Evolutionary conservation across 2,888 invertebrate genomes (phyloP).

Genomic region (Dolomedes plantarius): DNA sequence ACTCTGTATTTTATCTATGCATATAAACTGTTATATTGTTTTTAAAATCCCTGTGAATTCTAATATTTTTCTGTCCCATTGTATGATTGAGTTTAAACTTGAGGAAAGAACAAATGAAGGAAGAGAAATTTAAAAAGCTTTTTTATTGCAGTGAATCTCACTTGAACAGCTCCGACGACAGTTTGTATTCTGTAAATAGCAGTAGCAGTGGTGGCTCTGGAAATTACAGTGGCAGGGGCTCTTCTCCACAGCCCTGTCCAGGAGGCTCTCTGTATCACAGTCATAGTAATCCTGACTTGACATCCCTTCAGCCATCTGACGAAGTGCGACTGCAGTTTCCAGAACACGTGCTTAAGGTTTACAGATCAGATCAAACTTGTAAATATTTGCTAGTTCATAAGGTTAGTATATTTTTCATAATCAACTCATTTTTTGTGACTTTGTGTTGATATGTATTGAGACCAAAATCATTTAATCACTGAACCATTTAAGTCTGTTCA

Average conservation of each 20-base stretch:
- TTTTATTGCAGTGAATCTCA: constrained; percentile 73
- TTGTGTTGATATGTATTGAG: too few relatives aligned
- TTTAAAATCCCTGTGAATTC: too few relatives aligned
- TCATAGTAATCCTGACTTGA: constrained; percentile 90
- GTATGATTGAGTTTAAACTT: too few relatives aligned
- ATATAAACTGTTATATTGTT: too few relatives aligned
- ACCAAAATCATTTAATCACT: too few relatives aligned
- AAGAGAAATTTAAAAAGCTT: too few relatives aligned
- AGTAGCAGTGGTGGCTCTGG: constrained; percentile 67
- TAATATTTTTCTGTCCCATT: too few relatives aligned
- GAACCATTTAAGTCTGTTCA: too few relatives aligned
- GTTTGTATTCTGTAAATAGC: constrained; percentile 72
- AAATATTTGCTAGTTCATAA: constrained; percentile 97
- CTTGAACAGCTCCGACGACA: constrained; percentile 74
- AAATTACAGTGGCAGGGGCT: constrained; percentile 58
- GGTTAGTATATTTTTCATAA: constrained; percentile 78
- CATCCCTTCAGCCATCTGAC: constrained; percentile 66
- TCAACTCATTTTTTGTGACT: too few relatives aligned
- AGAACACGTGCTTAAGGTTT: constrained; percentile 90
- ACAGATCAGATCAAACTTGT: constrained; percentile 96
- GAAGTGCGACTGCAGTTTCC: constrained; percentile 73
- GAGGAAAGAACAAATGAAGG: too few relatives aligned
- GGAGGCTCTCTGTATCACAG: constrained; percentile 83
- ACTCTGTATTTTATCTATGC: too few relatives aligned
- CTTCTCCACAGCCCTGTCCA: constrained; percentile 52